Base-by-base conservation (phyloP, 2,113 vertebrate species). In the Gobius niger region DNA sequence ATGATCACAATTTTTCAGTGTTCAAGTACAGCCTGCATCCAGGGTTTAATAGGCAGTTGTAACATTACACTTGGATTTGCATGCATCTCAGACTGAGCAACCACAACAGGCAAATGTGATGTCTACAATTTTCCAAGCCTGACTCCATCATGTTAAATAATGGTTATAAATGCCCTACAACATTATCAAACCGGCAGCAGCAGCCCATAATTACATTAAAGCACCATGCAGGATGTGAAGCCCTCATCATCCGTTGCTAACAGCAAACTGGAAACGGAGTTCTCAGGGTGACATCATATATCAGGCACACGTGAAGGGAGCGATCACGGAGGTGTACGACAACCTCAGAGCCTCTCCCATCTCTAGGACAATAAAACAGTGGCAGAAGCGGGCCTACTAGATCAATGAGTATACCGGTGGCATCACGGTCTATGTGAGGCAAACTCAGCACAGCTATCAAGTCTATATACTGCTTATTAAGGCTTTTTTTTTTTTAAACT, bases 281-380 rank as follows among this genome's bases (percentile, higher is more conserved):
- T 68, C 70, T 77, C 76, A 47, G 68, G 65, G 72, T 85, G 80
- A 83, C 83, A 82, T 84, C 85, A 89, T 86, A 66, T 64, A 51
- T 63, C 15, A 70, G 83, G 67, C 78, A 73, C 77, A 85, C 76
- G 83, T 68, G 62, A 68, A 19, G 61, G 19, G 6, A 63, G 42
- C 6, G 24, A 34, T 34, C 24, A 4, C n/a, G 42, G 61, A 67
- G 47, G 61, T n/a, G 42, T 9, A 69, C 60, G 67, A 44, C 51
- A 59, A 62, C 74, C 60, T 65, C 66, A 64, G 61, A 42, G 63
- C 78, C 72, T 81, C 76, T 71, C 67, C 67, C 79, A 71, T 68
- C 46, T 75, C 12, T 12, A 9, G 53, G 3, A 47, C 12, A 63
- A 69, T 42, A 18, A 11, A n/a, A 15, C 41, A 68, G 59, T 62